phyloP scores from a whole-genome alignment of 2,113 vertebrate species.

The Pseudorectes ferrugineus region DNA sequence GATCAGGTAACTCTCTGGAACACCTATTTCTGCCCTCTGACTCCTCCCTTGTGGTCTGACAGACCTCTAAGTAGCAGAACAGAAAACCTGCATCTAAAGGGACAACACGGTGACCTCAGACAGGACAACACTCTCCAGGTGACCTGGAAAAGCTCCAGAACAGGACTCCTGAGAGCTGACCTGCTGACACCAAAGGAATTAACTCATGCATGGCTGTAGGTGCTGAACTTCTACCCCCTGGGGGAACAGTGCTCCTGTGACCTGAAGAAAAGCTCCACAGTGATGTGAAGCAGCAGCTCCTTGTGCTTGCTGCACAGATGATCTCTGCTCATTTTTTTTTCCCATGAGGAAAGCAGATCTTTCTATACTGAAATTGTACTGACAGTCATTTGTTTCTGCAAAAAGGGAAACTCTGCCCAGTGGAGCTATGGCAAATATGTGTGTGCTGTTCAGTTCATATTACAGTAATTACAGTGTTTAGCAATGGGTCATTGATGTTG shows the following conservation, averaged over 20 bases:
- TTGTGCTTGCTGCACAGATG: neutral
- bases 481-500: neutral
- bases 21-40: neutral
- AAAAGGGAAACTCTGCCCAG: neutral
- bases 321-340: neutral
- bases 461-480: neutral
- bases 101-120: neutral
- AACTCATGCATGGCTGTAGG: neutral
- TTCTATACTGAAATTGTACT: neutral
- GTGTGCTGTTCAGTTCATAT: neutral
- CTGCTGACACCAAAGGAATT: neutral
- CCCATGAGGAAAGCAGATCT: neutral
- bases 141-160: neutral
- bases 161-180: neutral
- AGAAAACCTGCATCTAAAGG: neutral
- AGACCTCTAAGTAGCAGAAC: neutral
- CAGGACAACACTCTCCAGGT: neutral
- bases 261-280: rapidly evolving
- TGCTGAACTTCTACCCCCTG: neutral
- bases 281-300: neutral
- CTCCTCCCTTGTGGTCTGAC: neutral
- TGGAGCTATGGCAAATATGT: neutral
- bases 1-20: neutral
- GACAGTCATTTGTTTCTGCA: neutral
- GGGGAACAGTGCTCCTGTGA: neutral